Evolutionary conservation across 1,140 invertebrate species (phyloP).

Genomic region (Pantala flavescens): DNA sequence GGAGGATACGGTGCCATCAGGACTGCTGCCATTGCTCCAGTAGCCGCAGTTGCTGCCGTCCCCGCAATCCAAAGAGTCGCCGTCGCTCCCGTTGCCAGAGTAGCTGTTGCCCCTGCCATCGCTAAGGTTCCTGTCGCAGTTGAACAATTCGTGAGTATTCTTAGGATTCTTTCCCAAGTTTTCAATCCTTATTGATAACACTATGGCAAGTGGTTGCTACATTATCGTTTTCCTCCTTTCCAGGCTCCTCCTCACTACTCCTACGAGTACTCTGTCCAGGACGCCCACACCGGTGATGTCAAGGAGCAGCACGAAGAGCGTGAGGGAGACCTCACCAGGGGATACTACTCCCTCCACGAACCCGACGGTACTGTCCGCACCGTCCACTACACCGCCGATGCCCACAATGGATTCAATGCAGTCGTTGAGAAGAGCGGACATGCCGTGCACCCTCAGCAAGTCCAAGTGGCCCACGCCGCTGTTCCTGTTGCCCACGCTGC

Average conservation of each 20-base stretch:
- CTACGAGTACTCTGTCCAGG: slow-evolving; percentile 28
- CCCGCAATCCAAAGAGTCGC: no score
- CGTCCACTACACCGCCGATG: slow-evolving; percentile 33
- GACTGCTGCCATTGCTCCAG: not conserved
- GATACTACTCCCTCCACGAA: slow-evolving; percentile 28
- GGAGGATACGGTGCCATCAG: not conserved
- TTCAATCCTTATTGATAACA: no score
- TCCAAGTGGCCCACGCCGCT: not conserved
- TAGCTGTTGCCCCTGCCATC: not conserved
- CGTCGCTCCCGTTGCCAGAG: not conserved
- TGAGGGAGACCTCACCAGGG: not conserved
- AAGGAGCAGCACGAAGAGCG: slow-evolving; percentile 22
- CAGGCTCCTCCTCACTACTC: slow-evolving; percentile 22
- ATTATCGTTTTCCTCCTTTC: no score
- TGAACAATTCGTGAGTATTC: not conserved
- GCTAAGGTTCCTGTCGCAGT: not conserved
- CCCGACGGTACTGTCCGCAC: slow-evolving; percentile 34
- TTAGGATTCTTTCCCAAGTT: no score
- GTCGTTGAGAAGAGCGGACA: not conserved
- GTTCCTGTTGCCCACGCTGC: no score
- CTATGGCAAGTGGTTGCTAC: no score
- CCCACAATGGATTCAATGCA: not conserved
- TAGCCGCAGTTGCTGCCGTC: no score
- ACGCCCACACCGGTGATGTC: slow-evolving; percentile 29
- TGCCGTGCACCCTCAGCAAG: not conserved